Base-by-base conservation (phyloP, 1,140 invertebrate genomes). In the Drosophila jambulina region DNA sequence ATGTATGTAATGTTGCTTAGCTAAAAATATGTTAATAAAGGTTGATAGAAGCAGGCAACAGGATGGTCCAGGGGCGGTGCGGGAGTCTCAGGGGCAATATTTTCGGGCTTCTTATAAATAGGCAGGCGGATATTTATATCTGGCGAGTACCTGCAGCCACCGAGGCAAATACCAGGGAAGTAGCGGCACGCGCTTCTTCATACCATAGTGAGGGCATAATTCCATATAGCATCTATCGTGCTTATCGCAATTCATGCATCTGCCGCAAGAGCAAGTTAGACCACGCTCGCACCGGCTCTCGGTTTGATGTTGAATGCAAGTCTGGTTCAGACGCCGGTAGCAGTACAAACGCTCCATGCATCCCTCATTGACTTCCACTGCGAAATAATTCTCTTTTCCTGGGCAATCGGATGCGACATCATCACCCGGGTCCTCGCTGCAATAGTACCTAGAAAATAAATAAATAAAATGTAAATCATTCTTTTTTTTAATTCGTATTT, bases 81-180 rank as follows among this genome's bases (percentile, higher is more conserved):
- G 21, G 25, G 8, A 15, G 19, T 40, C 13, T 38, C 23, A 13
- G 5, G 0, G 12, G 3, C 7, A 23, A 54, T 51, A 7, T n/a
- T 19, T 23, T 27, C 2, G 1, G 27, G 29, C 13, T 70, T 23
- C 8, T 54, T 34, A 38, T 38, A 25, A 57, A 36, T 40, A 12
- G 17, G 17, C 8, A 9, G 53, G 34, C 10, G 19, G 51, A 23
- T 36, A 17, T 23, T 36, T 54, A 36, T 70, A 51, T 45, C 12
- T 58, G 19, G 45, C 53, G 9, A 34, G 36, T 4, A 51, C 23
- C 12, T 45, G 38, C 32, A 70, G 8, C 65, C 70, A 70, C 12
- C 54, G 65, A 23, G 45, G 53, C 9, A 38, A 36, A 51, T 25
- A 43, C 69, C 69, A 69, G 15, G 69, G 51, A 32, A 58, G 27